Evolutionary conservation across 2,113 vertebrate species (phyloP).

Genomic region (Nothocercus julius): DNA sequence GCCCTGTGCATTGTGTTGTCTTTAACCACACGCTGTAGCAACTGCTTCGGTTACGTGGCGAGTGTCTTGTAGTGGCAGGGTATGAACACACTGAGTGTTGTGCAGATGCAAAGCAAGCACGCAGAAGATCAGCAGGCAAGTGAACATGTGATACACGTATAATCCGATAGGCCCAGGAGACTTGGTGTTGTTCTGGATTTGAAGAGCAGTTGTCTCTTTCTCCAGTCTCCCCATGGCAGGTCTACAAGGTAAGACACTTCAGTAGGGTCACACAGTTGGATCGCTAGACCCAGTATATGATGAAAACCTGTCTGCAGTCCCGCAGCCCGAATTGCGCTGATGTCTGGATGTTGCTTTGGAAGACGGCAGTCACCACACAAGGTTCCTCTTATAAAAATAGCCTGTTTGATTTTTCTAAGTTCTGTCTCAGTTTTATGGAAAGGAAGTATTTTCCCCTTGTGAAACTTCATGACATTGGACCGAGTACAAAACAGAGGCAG

Average conservation of each 20-base stretch:
- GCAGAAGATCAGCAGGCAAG: not conserved
- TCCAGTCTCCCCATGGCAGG: not conserved
- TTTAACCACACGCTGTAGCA: not conserved
- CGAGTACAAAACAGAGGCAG: not conserved
- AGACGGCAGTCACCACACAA: not conserved
- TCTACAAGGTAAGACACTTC: not conserved
- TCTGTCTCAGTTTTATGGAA: not conserved
- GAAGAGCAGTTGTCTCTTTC: not conserved
- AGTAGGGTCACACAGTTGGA: not conserved
- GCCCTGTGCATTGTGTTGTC: not conserved
- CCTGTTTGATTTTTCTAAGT: not conserved
- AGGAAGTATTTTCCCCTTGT: not conserved
- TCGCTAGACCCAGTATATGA: rapidly evolving
- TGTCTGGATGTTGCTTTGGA: not conserved
- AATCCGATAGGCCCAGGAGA: not conserved
- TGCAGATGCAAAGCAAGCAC: not conserved
- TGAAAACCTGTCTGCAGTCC: not conserved
- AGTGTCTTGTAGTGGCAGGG: not conserved
- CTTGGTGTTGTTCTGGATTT: not conserved
- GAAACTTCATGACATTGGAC: slow-evolving; percentile 7
- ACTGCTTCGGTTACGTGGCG: not conserved
- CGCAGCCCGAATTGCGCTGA: not conserved
- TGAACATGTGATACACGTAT: not conserved
- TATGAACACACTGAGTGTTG: rapidly evolving
- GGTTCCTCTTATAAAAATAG: not conserved